These are phyloP conservation scores for Trematomus bernacchii DNA, from an alignment of 2,797 vertebrate species.

Conservation along the genomic window DNA sequence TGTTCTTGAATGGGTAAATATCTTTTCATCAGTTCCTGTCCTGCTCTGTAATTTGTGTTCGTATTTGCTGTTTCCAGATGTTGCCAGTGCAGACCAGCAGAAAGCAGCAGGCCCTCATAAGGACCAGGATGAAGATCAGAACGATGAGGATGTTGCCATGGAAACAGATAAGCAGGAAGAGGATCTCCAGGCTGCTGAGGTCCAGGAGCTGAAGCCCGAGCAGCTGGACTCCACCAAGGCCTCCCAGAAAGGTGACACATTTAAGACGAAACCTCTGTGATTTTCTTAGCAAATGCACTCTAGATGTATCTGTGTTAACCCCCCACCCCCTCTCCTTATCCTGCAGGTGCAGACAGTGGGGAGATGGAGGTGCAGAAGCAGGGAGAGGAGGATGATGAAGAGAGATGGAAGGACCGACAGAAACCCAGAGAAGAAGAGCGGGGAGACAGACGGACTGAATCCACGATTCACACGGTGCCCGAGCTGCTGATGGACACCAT, in stretches of 20 bases:
- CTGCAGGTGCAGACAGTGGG: constrained; percentile 82
- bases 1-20: no score
- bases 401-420: constrained; percentile 58
- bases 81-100: constrained; percentile 93
- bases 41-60: no score
- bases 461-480: constrained; percentile 91
- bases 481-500: constrained; percentile 84
- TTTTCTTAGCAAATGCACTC: no score
- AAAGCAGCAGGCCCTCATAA: constrained; percentile 78
- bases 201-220: constrained; percentile 90
- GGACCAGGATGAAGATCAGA: constrained; percentile 74
- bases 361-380: constrained; percentile 85
- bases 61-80: constrained; percentile 81
- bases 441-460: constrained; percentile 87
- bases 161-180: constrained; percentile 87
- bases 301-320: background rate
- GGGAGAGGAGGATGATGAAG: constrained; percentile 75
- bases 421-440: constrained; percentile 72
- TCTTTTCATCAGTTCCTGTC: no score
- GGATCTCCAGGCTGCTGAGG: constrained; percentile 82
- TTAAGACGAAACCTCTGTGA: background rate
- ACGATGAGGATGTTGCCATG: constrained; percentile 85
- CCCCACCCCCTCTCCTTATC: background rate
- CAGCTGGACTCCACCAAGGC: constrained; percentile 79
- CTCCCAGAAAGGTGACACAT: constrained; percentile 75